Evolutionary conservation across 2,888 invertebrate species (phyloP), one percentile per base, ranked within the genome.

Genomic region (Shargacucullia verbasci): DNA sequence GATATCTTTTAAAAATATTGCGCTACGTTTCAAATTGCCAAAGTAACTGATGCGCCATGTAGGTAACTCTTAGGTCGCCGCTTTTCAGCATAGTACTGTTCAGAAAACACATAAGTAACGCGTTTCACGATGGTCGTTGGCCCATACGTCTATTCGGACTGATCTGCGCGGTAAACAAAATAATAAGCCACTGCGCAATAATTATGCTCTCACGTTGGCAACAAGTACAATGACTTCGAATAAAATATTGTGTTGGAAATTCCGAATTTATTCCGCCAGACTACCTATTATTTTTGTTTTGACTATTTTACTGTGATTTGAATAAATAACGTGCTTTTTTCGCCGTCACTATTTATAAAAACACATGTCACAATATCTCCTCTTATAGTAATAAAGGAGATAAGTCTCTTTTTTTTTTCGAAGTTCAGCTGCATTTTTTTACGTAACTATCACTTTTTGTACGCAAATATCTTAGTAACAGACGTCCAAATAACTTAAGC

Each of bases 401-500:
- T 4, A 20, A 20, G 2, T 20, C 4, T 20, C 2, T 20, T 29
- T 29, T 29, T 29, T 29, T 29, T 29, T 7, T 9, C n/a, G n/a
- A n/a, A n/a, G n/a, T n/a, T n/a, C 1, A 29, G 9, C 29, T 29
- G 2, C 29, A 1, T 29, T 6, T 11, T 33, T 2, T 20, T 14
- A 38, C n/a, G 10, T 35, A 46, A 35, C 20, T 35, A n/a, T 35
- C 12, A 25, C 34, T 34, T n/a, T 34, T 31, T 35, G 29, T 9
- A 29, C 29, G 29, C 29, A 29, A 29, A 29, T 29, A 35, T 44
- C 37, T 34, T 46, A 50, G 49, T 46, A 15, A 39, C 35, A 31
- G 9, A 41, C 47, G 57, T 53, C 57, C 54, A 44, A 12, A 37
- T 55, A 56, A 52, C 46, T 59, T 58, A 40, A 70, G 50, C 50